A percentile compares a stretch with the other conserved stretches of the same genome.
Evolutionary conservation across 2,888 invertebrate species (phyloP).

Genomic region (Drosophila melanosoma): DNA sequence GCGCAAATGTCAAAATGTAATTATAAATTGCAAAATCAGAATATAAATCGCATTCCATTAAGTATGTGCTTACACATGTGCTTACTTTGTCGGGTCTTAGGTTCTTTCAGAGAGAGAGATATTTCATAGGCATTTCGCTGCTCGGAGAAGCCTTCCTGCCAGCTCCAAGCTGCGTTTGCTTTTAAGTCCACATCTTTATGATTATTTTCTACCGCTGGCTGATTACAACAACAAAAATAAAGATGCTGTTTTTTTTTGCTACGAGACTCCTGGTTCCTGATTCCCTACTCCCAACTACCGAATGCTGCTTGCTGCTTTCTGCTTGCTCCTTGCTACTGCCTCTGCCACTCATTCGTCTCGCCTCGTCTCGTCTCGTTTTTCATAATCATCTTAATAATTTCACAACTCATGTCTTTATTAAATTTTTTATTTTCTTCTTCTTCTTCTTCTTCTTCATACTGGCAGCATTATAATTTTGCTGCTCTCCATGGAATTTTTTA

Average conservation of each 20-base stretch:
- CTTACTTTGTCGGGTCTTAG: conserved; percentile 4
- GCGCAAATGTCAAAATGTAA: not conserved
- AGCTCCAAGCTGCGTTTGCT: conserved; percentile 33
- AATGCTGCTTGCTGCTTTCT: not conserved
- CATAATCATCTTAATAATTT: conserved; percentile 79
- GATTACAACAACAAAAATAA: conserved; percentile 22
- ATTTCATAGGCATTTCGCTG: conserved; percentile 29
- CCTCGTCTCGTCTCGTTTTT: conserved; percentile 42
- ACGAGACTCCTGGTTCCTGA: not conserved
- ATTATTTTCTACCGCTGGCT: conserved; percentile 21
- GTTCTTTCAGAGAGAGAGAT: conserved; percentile 22
- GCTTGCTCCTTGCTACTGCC: conserved; percentile 7
- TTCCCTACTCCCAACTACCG: not conserved
- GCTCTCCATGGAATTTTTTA: conserved; percentile 73
- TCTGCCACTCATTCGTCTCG: conserved; percentile 16
- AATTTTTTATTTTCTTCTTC: conserved; percentile 67
- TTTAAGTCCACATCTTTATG: conserved; percentile 21
- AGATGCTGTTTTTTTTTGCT: conserved; percentile 8
- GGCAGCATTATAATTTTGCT: conserved; percentile 67
- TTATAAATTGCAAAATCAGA: not conserved
- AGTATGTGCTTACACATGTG: conserved; percentile 5
- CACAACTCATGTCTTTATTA: conserved; percentile 78
- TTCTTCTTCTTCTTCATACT: conserved; percentile 23
- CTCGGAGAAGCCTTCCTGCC: conserved; percentile 21
- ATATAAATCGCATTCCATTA: not conserved